Percentiles rank a stretch among this genome's conserved stretches.
Evolutionary conservation across 2,888 invertebrate genomes (phyloP).

Genomic region (Acronicta aceris): DNA sequence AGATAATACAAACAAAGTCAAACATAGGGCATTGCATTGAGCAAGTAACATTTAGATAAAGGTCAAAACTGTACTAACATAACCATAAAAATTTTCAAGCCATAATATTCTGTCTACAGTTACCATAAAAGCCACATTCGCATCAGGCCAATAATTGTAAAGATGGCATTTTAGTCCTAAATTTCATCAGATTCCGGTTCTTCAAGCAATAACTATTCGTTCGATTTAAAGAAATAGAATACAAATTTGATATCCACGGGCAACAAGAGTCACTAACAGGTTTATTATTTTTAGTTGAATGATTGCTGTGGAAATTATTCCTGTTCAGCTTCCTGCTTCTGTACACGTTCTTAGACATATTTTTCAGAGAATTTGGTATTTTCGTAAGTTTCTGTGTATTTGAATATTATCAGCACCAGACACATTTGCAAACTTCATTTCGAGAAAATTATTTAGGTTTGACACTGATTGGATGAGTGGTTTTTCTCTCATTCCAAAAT

Average conservation of each 20-base stretch:
- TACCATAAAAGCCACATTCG: constrained; percentile 30
- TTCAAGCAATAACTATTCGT: background rate
- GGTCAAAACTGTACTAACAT: constrained; percentile 44
- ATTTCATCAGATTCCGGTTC: constrained; percentile 18
- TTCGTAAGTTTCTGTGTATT: no score
- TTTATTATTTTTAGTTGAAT: background rate
- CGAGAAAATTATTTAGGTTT: no score
- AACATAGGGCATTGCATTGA: constrained; percentile 51
- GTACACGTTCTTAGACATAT: no score
- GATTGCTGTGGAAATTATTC: no score
- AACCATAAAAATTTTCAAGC: constrained; percentile 36
- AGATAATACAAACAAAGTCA: constrained; percentile 26
- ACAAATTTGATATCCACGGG: background rate
- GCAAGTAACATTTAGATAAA: constrained; percentile 69
- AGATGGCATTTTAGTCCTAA: constrained; percentile 31
- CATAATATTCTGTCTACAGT: constrained; percentile 20
- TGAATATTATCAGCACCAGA: no score
- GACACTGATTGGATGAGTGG: no score
- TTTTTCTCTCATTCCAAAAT: no score
- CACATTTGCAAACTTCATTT: no score
- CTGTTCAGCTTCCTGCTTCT: no score
- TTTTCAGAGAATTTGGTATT: no score
- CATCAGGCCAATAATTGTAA: constrained; percentile 7
- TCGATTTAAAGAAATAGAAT: background rate
- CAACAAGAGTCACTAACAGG: no score